phyloP scores from a whole-genome alignment of 2,888 invertebrate genomes.

The Drosophila mimetica region DNA sequence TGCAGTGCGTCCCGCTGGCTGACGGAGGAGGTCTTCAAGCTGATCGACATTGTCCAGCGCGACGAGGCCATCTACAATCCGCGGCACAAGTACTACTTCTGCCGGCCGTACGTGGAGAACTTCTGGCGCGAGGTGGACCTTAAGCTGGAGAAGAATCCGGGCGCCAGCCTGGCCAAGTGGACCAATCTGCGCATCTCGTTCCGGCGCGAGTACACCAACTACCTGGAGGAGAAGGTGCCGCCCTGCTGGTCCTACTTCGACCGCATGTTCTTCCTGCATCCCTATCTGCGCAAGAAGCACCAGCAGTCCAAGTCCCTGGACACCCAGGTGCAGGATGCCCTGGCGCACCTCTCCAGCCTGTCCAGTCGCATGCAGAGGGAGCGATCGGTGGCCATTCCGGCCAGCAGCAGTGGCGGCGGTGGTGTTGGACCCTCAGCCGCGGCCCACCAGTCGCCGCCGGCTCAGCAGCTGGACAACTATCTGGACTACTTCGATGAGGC shows the following conservation, averaged over 20 bases:
- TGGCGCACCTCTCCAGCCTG: conserved; percentile 80
- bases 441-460: conserved; percentile 59
- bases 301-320: conserved; percentile 81
- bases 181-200: conserved; percentile 83
- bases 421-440: conserved; percentile 44
- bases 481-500: conserved; percentile 82
- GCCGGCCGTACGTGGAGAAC: conserved; percentile 83
- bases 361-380: conserved; percentile 80
- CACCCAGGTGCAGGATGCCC: conserved; percentile 82
- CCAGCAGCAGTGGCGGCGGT: conserved; percentile 28
- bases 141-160: conserved; percentile 82
- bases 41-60: conserved; percentile 83
- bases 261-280: conserved; percentile 83
- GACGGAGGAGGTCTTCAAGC: conserved; percentile 82
- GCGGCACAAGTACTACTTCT: conserved; percentile 83
- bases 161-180: conserved; percentile 83
- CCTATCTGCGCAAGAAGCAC: conserved; percentile 83
- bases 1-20: conserved; percentile 81
- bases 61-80: conserved; percentile 84
- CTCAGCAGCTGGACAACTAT: conserved; percentile 75
- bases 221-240: conserved; percentile 81
- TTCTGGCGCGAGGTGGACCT: conserved; percentile 83
- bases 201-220: conserved; percentile 83
- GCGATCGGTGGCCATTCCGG: conserved; percentile 61
- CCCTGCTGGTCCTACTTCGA: conserved; percentile 84